Evolutionary conservation across 2,797 vertebrate genomes (phyloP).

Genomic region (Manis pentadactyla): DNA sequence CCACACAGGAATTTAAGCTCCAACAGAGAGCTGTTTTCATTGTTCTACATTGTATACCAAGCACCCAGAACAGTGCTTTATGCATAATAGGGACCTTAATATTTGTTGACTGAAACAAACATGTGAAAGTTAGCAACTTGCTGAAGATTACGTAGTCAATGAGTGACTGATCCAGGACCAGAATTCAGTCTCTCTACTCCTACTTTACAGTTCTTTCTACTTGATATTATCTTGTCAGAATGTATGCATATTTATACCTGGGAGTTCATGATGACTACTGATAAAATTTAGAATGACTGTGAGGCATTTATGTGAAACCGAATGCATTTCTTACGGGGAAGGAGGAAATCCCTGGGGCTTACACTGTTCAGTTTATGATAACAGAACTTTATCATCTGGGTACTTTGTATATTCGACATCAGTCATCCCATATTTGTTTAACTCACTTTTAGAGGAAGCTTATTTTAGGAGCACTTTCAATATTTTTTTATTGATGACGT

Average conservation of each 20-base stretch:
- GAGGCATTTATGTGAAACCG: slow-evolving; percentile 62
- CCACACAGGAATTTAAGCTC: background rate
- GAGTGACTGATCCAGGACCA: background rate
- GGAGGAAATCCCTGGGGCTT: slow-evolving; percentile 70
- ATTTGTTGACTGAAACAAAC: slow-evolving; percentile 28
- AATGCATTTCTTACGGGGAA: slow-evolving; percentile 72
- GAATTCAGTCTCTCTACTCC: background rate
- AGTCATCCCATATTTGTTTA: slow-evolving; percentile 76
- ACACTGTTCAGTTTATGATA: slow-evolving; percentile 55
- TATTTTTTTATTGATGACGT: slow-evolving; percentile 76
- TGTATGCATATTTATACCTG: slow-evolving; percentile 72
- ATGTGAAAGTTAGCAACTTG: background rate
- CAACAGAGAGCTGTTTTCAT: background rate
- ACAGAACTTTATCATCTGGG: slow-evolving; percentile 72
- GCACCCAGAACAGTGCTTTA: background rate
- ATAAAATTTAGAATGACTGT: slow-evolving; percentile 51
- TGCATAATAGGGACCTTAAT: slow-evolving; percentile 28
- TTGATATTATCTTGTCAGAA: slow-evolving; percentile 51
- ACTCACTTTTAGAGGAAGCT: slow-evolving; percentile 73
- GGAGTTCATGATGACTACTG: slow-evolving; percentile 63
- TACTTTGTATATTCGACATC: slow-evolving; percentile 69
- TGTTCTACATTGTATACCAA: background rate
- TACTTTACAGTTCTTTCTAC: slow-evolving; percentile 53
- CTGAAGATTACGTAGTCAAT: background rate
- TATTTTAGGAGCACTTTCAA: slow-evolving; percentile 73